A percentile compares a stretch with the other conserved stretches of the same genome.
These are phyloP conservation scores for Polyploca ridens DNA, from an alignment of 2,888 invertebrate species.

Conservation along the genomic window DNA sequence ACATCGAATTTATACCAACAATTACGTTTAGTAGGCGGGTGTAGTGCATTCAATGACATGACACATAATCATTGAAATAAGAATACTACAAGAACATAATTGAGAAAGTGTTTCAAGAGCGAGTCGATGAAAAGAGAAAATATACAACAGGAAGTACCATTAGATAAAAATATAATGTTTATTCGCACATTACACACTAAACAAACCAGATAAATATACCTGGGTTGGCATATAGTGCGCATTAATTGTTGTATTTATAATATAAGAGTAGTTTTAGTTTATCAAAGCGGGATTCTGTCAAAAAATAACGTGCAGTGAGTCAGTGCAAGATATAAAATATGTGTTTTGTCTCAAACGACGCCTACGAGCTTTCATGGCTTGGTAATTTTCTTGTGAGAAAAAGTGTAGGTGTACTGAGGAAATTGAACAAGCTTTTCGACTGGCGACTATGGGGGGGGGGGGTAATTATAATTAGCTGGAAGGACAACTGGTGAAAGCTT, in stretches of 20 bases:
- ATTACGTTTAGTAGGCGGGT: no score
- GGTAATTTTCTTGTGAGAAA: not conserved
- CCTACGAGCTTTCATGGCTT: conserved; percentile 23
- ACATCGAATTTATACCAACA: no score
- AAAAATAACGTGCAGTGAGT: conserved; percentile 27
- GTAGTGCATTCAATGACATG: no score
- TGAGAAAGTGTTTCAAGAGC: not conserved
- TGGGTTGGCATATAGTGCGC: not conserved
- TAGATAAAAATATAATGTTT: not conserved
- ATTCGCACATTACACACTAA: not conserved
- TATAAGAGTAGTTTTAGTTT: not conserved
- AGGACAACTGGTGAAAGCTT: not conserved
- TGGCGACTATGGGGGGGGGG: not conserved
- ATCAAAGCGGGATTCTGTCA: conserved; percentile 7
- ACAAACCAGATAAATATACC: not conserved
- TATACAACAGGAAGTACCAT: not conserved
- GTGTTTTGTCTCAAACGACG: conserved; percentile 52
- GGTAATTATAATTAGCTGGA: not conserved
- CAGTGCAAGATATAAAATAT: conserved; percentile 52
- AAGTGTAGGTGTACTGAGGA: not conserved
- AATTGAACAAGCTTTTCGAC: not conserved
- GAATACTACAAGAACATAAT: not conserved
- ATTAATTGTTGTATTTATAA: conserved; percentile 5
- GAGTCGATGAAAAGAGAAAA: not conserved
- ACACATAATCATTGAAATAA: no score